Base-by-base conservation (phyloP, 2,888 invertebrate species). In the Psylliodes chrysocephalus region DNA sequence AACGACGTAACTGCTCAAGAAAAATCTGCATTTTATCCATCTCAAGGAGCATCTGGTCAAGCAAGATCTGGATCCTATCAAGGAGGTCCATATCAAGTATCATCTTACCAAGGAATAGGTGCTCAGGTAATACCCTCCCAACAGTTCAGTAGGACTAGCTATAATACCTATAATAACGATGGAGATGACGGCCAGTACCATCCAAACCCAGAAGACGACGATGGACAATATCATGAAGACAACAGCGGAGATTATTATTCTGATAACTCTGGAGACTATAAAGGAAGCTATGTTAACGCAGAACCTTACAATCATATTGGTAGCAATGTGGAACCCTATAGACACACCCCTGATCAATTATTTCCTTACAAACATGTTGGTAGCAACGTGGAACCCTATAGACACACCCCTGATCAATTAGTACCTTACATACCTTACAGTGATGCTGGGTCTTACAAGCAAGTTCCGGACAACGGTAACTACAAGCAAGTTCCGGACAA, bases 191-290 rank as follows among this genome's bases (percentile, higher is more conserved):
- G 47, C 7, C 17, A 25, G 12, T 68, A 68, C 22, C 40, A 40
- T 52, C 66, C 57, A 19, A 51, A 68, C 25, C 49, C 49, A 12
- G 64, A 63, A n/a, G 72, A 72, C 46, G 62, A 72, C 46, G 66
- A 69, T 35, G 71, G 71, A 2, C 56, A 46, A 19, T 88, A 88
- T 76, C 74, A 84, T 75, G 85, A 85, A 2, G 75, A 78, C 22
- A 75, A 85, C 57, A 85, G 84, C 66, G 86, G 86, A 1, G 85
- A 83, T 77, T 86, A 63, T 35, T 12, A 8, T 4, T 33, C 19
- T 25, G 54, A 54, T 30, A 47, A 38, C 2, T 1, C 14, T 14
- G 38, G 8, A 33, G 33, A 2, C 7, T 25, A 25, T 25, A 25
- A 25, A 25, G 7, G 7, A 25, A 25, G 7, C n/a, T n/a, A n/a